Base-by-base conservation (phyloP, 1,140 invertebrate species). In the Atta colombica region DNA sequence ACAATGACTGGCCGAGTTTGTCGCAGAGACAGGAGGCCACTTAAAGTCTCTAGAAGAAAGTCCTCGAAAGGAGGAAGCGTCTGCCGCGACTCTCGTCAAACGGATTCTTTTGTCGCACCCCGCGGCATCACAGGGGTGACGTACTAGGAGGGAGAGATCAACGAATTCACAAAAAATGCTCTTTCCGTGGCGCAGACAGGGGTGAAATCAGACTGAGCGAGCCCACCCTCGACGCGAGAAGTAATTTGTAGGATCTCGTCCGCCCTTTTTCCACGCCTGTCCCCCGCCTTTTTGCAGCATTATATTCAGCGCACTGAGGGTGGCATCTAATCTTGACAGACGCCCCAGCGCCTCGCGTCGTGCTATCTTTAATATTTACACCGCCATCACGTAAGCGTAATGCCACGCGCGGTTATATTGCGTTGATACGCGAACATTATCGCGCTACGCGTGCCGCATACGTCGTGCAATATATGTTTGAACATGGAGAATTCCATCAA, bases 351-450 rank as follows among this genome's bases (percentile, higher is more conserved):
- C 55, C 61, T 69, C 69, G 39, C 39, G 31, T 21, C 28, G 10
- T 16, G 61, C 68, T 89, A 80, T 85, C 77, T 90, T 86, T 80
- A 90, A 88, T 91, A 90, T 91, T 90, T 88, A 88, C 82, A 72
- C 51, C 39, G 89, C 84, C 71, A 85, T 88, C 86, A 3, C 25
- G 31, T 39, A 53, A 74, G 68, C 25, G 68, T 74, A 39, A 82
- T 39, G 35, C n/a, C 35, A 55, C n/a, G 21, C 35, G 53, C 21
- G 31, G 25, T 21, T 72, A 60, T 72, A 61, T 74, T 60, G 39
- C 68, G 72, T 60, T 60, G 78, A 82, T 72, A 82, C 35, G 77
- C 35, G 78, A 60, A 82, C 80, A 82, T 82, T 82, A 82, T 74
- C 39, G 39, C 55, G 68, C 68, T 82, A 49, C 68, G 51, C 66